Conservation (phyloP, 2,797 vertebrate genomes). For the Agapornis canus region DNA sequence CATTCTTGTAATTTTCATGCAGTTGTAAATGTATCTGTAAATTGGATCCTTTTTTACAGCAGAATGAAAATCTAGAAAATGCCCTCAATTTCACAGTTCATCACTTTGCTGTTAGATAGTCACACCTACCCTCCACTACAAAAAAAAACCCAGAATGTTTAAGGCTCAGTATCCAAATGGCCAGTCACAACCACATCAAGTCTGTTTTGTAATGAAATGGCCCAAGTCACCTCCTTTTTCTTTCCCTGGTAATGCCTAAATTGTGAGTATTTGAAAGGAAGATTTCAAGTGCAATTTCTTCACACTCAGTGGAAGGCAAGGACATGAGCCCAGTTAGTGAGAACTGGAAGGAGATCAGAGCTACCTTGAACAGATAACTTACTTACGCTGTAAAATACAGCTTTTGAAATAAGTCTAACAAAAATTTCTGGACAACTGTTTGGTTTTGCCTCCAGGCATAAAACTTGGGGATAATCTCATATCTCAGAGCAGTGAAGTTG, state of each 20-base stretch:
- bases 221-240: background rate
- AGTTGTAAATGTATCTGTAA: background rate
- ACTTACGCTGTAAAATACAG: background rate
- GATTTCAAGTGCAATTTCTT: slow-evolving; percentile 9
- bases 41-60: background rate
- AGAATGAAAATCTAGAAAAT: background rate
- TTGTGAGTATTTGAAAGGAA: background rate
- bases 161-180: background rate
- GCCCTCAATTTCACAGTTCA: background rate
- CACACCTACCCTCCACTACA: background rate
- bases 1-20: background rate
- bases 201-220: background rate
- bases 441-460: slow-evolving; percentile 24
- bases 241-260: background rate
- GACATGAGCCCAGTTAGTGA: background rate
- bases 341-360: background rate
- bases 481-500: slow-evolving; percentile 16
- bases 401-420: background rate
- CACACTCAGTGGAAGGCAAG: background rate
- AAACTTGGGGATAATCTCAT: slow-evolving; percentile 36
- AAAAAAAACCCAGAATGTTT: background rate
- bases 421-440: background rate
- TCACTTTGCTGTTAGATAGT: background rate
- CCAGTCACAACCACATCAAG: background rate
- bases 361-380: background rate